Evolutionary conservation across 2,888 invertebrate species (phyloP).

Genomic region (Dorcus parallelipipedus): DNA sequence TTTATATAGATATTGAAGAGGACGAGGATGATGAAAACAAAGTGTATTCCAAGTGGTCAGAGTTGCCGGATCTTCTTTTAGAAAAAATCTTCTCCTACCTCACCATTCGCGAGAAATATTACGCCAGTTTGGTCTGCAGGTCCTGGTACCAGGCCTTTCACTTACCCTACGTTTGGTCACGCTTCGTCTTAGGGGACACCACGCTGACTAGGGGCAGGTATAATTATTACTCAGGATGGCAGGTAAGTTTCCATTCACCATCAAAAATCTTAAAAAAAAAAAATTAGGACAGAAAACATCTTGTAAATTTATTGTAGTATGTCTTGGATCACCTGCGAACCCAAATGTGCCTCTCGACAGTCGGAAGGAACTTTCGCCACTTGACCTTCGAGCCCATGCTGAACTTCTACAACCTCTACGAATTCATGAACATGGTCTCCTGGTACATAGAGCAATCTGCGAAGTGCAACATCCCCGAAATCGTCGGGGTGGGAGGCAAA

Average conservation of each 20-base stretch:
- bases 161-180: slow-evolving; percentile 71
- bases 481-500: slow-evolving; percentile 54
- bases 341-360: slow-evolving; percentile 64
- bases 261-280: no score
- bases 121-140: slow-evolving; percentile 66
- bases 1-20: slow-evolving; percentile 42
- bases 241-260: slow-evolving; percentile 43
- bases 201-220: slow-evolving; percentile 72
- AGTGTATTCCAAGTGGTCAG: slow-evolving; percentile 60
- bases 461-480: slow-evolving; percentile 31
- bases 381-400: slow-evolving; percentile 70
- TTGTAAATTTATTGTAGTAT: slow-evolving; percentile 50
- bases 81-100: slow-evolving; percentile 71
- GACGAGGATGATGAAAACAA: slow-evolving; percentile 43
- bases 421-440: slow-evolving; percentile 78
- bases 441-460: slow-evolving; percentile 63
- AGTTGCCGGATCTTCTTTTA: slow-evolving; percentile 68
- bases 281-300: no score
- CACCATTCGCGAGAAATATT: slow-evolving; percentile 65
- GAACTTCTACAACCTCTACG: slow-evolving; percentile 78
- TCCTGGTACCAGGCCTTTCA: slow-evolving; percentile 69
- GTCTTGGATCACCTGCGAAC: slow-evolving; percentile 72
- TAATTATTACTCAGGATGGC: slow-evolving; percentile 81
- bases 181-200: slow-evolving; percentile 67
- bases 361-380: slow-evolving; percentile 64